phyloP scores from a whole-genome alignment of 2,113 vertebrate genomes.

The Lepus americanus region DNA sequence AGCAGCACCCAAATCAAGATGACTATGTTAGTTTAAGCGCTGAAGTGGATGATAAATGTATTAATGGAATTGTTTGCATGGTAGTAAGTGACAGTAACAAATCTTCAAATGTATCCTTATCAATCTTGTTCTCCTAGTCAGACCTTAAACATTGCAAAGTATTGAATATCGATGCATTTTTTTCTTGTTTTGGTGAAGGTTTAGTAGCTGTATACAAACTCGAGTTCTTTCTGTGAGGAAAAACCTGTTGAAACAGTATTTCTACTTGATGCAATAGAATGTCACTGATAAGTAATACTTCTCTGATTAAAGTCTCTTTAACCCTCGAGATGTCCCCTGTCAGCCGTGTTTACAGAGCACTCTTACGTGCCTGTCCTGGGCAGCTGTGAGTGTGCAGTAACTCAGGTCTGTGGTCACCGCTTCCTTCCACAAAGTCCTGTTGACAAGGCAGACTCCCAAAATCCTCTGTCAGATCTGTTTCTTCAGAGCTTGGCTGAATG shows the following conservation, averaged over 20 bases:
- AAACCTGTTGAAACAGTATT: background rate
- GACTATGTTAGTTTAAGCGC: conserved; percentile 75
- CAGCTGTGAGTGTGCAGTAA: background rate
- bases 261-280: conserved; percentile 24
- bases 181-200: conserved; percentile 28
- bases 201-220: background rate
- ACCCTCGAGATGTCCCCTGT: background rate
- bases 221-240: conserved; percentile 28
- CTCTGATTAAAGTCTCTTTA: conserved; percentile 28
- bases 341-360: background rate
- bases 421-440: background rate
- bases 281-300: background rate
- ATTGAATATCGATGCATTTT: conserved; percentile 28
- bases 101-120: conserved; percentile 81
- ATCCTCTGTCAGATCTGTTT: background rate
- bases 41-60: conserved; percentile 76
- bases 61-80: conserved; percentile 85
- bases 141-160: conserved; percentile 73
- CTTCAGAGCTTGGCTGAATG: background rate
- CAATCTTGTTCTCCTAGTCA: conserved; percentile 73
- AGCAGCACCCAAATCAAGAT: conserved; percentile 70
- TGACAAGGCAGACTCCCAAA: background rate
- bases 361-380: background rate
- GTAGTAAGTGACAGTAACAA: conserved; percentile 75
- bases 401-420: background rate